These are phyloP conservation scores for Galago senegalensis DNA, from an alignment of 2,797 vertebrate species.

Conservation along the genomic window DNA sequence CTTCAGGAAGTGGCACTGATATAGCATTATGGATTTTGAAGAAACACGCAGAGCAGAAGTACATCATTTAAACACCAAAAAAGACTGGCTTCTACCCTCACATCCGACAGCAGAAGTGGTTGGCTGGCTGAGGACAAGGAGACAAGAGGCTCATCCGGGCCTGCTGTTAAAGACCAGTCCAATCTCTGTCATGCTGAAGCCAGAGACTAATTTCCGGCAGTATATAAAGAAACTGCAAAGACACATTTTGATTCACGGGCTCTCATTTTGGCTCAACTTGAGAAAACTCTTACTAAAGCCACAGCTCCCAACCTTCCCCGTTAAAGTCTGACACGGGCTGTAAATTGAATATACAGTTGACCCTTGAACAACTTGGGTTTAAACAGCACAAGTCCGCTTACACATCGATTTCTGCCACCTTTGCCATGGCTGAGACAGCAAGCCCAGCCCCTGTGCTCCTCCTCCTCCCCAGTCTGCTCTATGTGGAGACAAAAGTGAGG, in stretches of 20 bases:
- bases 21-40: neutral
- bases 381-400: neutral
- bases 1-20: neutral
- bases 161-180: neutral
- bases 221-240: constrained; percentile 58
- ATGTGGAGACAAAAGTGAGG: neutral
- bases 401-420: neutral
- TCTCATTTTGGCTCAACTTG: neutral
- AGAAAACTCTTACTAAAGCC: constrained; percentile 9
- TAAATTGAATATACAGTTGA: neutral
- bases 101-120: neutral
- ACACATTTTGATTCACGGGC: constrained; percentile 1
- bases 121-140: neutral
- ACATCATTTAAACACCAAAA: neutral
- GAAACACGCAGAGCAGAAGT: neutral
- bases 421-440: neutral
- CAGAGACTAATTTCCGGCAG: constrained; percentile 41
- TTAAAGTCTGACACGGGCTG: neutral
- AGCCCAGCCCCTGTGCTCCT: neutral
- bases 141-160: neutral
- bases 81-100: neutral
- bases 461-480: neutral
- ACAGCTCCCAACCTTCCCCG: neutral
- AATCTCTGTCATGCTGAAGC: neutral
- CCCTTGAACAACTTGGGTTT: neutral